Base-by-base conservation (phyloP, 2,113 vertebrate species). In the Rhipidura dahli region DNA sequence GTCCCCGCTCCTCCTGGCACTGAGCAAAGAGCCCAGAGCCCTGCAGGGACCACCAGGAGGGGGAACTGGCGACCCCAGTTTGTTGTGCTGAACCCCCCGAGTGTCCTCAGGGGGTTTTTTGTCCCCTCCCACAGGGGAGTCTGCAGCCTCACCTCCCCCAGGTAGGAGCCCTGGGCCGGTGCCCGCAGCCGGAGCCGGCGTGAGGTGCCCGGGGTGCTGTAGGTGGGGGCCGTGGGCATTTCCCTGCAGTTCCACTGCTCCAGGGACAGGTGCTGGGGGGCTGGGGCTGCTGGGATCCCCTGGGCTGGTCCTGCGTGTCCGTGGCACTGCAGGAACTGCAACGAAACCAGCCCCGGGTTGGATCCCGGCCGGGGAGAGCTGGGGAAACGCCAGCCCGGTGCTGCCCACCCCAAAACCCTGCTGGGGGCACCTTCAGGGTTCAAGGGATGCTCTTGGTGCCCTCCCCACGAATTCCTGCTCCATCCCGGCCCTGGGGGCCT, bases 271-370 rank as follows among this genome's bases (percentile, higher is more conserved):
- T 76, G 93, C 23, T 72, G 87, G 21, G 92, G 30, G 9, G 69
- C 40, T 0, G 92, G 89, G 7, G 75, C 2, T 1, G 47, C 27
- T 13, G 95, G 56, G 87, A 84, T 83, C 0, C 9, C 40, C 30
- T 91, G 84, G 11, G 87, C 94, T 2, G 85, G 42, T 26, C 57
- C 79, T 0, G 5, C 17, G 6, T 92, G 90, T 3, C 84, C 57
- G 5, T 18, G 39, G 57, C 95, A 33, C 39, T 83, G 90, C 86
- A 96, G 76, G 70, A 98, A 83, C 98, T 98, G 73, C 40, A 35
- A 39, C 31, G 20, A 5, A 76, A 72, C 14, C 93, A 40, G 35
- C 5, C 31, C 75, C 8, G 5, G 14, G 4, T 49, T 18, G 28
- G 51, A 8, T 10, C 15, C 27, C 8, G 10, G 44, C 37, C 2